phyloP scores from a whole-genome alignment of 2,888 invertebrate species.

The Rotaria sp. region DNA sequence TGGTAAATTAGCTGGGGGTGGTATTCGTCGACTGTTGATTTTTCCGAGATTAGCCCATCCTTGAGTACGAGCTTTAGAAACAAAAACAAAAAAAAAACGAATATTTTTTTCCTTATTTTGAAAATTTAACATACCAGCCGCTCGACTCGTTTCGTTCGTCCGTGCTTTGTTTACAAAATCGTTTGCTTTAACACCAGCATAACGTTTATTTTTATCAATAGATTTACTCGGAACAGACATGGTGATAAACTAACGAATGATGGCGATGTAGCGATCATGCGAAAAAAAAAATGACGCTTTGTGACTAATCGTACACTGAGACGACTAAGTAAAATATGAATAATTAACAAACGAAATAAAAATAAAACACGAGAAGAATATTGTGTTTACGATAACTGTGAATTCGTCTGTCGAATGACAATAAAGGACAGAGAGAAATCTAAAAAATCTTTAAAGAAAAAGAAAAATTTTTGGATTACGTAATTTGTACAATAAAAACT shows the following conservation, averaged over 20 bases:
- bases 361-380: not conserved
- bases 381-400: not conserved
- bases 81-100: not conserved
- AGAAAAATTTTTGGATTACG: not conserved
- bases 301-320: not conserved
- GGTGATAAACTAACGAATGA: not conserved
- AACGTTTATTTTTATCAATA: conserved; percentile 27
- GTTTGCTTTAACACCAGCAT: not conserved
- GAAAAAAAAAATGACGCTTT: not conserved
- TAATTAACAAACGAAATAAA: not conserved
- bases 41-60: conserved; percentile 99
- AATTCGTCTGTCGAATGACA: not conserved
- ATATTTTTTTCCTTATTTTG: too few relatives aligned
- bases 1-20: conserved; percentile 85
- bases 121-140: not conserved
- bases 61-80: conserved; percentile 68
- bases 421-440: not conserved
- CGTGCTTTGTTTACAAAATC: conserved; percentile 4
- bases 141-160: not conserved
- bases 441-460: not conserved
- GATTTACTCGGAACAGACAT: conserved; percentile 2
- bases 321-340: not conserved
- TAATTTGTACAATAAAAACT: not conserved
- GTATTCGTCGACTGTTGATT: conserved; percentile 93
- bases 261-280: conserved; percentile 19